Evolutionary conservation across 2,797 vertebrate genomes (phyloP), one percentile per base, ranked within the genome.

Genomic region (Margarornis squamiger): DNA sequence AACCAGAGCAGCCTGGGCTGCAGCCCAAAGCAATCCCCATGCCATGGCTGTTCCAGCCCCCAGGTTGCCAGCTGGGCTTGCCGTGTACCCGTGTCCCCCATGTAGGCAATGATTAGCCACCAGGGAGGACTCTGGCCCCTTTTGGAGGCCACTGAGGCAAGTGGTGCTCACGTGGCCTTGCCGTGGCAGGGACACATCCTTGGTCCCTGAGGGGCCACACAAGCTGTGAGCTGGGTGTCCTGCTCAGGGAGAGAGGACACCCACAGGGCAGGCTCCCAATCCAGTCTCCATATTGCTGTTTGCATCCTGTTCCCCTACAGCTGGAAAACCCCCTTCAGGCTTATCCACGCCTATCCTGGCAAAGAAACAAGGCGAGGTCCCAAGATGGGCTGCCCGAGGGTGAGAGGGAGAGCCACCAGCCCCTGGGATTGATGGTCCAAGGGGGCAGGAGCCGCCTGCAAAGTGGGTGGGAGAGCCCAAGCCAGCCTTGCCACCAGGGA

Each of bases 81-180:
- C 52, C 0, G 0, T 36, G 66, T 14, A 29, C 74, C 62, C 0
- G 0, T 4, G 9, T 13, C 13, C 68, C 30, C 30, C 2, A 0
- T 0, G 2, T 2, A n/a, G 34, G 65, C 83, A 96, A 93, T 48
- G 24, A 85, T 92, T 79, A 95, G 79, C 75, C 12, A 36, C 30
- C 2, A 1, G 11, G 23, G 32, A 93, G 87, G 88, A 93, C 84
- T 94, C 66, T 75, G 86, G 73, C 48, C 74, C 68, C 36, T 76
- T 82, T 2, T 38, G 68, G 74, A 84, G 88, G 84, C 57, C 32
- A 48, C 43, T 4, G 3, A 80, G 46, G 68, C 9, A 7, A 88
- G 57, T 0, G 0, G 32, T 10, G 27, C 45, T 55, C 36, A 91
- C 0, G 0, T 51, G 39, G 32, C 55, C 68, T 68, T 3, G 3